Evolutionary conservation across 1,140 invertebrate species (phyloP).

Genomic region (Belonocnema kinseyi): DNA sequence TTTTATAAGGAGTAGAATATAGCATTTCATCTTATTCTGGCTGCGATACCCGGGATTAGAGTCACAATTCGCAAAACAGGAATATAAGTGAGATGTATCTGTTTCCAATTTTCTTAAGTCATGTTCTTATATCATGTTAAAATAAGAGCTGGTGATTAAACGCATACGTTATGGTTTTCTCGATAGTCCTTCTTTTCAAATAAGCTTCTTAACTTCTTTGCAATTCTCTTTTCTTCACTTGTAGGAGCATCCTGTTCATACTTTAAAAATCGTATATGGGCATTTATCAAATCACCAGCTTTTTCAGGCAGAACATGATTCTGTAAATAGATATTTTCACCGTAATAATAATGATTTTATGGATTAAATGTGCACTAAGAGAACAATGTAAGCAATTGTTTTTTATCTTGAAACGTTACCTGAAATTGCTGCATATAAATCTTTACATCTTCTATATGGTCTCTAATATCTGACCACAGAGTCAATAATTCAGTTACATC

Average conservation of each 20-base stretch:
- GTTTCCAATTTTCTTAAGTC: no score
- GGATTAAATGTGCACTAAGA: constrained; percentile 4
- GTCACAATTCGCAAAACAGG: no score
- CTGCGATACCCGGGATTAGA: no score
- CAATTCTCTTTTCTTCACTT: constrained; percentile 61
- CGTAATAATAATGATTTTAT: neutral
- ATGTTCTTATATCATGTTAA: no score
- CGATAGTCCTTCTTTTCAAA: constrained; percentile 61
- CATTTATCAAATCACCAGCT: constrained; percentile 66
- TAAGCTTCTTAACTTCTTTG: constrained; percentile 59
- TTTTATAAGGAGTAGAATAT: no score
- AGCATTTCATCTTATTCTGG: no score
- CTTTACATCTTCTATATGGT: constrained; percentile 66
- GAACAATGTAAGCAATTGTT: constrained; percentile 35
- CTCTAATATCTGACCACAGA: constrained; percentile 67
- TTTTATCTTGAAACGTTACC: constrained; percentile 50
- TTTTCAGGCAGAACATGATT: constrained; percentile 72
- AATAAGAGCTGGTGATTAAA: no score
- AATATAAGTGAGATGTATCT: no score
- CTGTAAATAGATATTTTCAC: constrained; percentile 55
- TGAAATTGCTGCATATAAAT: constrained; percentile 69
- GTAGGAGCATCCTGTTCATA: constrained; percentile 54
- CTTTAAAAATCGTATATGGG: constrained; percentile 62
- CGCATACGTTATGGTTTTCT: no score
- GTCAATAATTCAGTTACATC: constrained; percentile 62